Evolutionary conservation across 2,113 vertebrate species (phyloP).

Genomic region (Eulemur rufifrons): DNA sequence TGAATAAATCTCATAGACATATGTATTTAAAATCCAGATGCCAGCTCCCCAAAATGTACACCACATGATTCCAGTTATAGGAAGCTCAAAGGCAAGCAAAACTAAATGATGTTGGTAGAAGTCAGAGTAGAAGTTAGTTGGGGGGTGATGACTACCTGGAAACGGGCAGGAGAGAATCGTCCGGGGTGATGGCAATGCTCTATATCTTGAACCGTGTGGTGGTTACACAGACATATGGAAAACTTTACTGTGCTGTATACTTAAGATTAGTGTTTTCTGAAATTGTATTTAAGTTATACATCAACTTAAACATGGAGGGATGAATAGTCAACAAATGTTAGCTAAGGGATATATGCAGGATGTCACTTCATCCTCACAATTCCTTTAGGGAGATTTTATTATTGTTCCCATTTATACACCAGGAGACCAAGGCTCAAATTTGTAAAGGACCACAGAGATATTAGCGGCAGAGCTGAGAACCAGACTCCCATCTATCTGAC

Average conservation of each 20-base stretch:
- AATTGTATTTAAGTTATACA: not conserved
- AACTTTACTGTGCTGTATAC: not conserved
- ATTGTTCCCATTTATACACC: not conserved
- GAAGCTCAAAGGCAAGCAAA: not conserved
- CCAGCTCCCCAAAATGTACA: not conserved
- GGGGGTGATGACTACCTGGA: not conserved
- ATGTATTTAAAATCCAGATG: not conserved
- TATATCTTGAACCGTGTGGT: not conserved
- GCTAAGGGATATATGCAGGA: not conserved
- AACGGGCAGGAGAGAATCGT: not conserved
- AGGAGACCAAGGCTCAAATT: not conserved
- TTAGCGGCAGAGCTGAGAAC: not conserved
- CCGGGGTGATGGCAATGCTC: not conserved
- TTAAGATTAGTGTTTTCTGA: not conserved
- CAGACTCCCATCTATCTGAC: not conserved
- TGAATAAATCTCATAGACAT: not conserved
- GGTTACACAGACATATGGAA: not conserved
- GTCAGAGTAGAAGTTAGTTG: not conserved
- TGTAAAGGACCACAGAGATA: not conserved
- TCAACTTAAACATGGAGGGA: not conserved
- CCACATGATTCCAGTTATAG: not conserved
- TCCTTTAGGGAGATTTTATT: not conserved
- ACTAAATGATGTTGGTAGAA: not conserved
- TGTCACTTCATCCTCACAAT: not conserved
- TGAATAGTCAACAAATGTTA: not conserved